Base-by-base conservation (phyloP, 2,113 vertebrate species). In the Gymnobelideus leadbeateri region DNA sequence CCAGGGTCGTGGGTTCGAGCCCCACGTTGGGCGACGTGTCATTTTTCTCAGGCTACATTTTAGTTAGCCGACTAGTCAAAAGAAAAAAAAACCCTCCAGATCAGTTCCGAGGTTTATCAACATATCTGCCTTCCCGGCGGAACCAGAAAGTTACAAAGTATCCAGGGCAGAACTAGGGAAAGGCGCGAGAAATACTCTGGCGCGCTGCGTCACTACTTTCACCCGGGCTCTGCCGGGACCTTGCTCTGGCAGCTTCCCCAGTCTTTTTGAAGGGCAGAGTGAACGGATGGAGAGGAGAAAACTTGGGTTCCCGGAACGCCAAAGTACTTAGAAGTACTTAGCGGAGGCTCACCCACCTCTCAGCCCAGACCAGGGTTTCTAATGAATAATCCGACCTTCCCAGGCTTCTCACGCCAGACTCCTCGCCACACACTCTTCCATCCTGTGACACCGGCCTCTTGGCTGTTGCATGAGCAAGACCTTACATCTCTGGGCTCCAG, bases 1-100 rank as follows among this genome's bases (percentile, higher is more conserved):
- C 97, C 98, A 98, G 97, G 97, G 98, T 97, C 96, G 96, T 97
- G 97, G 97, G 97, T 98, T 98, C 97, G 96, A 98, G 97, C 97
- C 98, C 98, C 97, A 98, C 97, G 98, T 97, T 98, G 97, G 98
- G 98, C 96, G 98, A 0, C 0, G 0, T 0, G 0, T 0, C 0
- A 1, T 52, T 94, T 94, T 51, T 50, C 6, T 52, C 0, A 14
- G 31, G 2, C 47, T 8, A 0, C 3, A 37, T 10, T 1, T n/a
- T 25, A 1, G 8, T 1, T 11, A 49, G 47, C 24, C 24, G 2
- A 1, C 7, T 46, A 43, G 0, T 5, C 9, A 90, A 50, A 90
- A 90, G 16, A 11, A 50, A 31, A 3, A 50, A 50, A 50, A 49
- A 10, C 2, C 26, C 1, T 19, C 0, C 0, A 0, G 0, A 4